A percentile compares a stretch with the other conserved stretches of the same genome.
phyloP scores from a whole-genome alignment of 2,888 invertebrate species.

The Leptinotarsa haldemani region DNA sequence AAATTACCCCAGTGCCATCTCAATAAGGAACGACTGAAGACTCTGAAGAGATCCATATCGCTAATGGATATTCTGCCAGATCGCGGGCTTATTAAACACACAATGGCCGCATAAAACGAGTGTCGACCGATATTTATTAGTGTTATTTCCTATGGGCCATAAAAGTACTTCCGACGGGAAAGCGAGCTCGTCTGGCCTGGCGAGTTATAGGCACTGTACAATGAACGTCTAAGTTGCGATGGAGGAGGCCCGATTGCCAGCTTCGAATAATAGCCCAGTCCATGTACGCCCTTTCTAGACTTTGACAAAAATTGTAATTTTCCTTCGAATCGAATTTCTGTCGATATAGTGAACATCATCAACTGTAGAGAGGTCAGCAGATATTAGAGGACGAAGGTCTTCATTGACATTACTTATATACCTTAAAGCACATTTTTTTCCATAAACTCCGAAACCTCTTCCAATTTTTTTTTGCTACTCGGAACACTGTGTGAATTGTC shows the following conservation, averaged over 20 bases:
- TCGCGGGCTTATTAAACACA: not conserved
- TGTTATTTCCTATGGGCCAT: constrained; percentile 34
- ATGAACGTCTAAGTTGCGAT: constrained; percentile 6
- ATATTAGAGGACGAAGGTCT: no score
- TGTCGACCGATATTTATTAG: constrained; percentile 35
- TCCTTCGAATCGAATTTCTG: not conserved
- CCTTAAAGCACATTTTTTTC: no score
- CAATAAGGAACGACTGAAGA: not conserved
- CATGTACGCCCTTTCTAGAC: not conserved
- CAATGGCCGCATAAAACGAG: constrained; percentile 15
- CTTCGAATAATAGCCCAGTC: constrained; percentile 59
- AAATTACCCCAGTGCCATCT: not conserved
- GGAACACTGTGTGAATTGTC: no score
- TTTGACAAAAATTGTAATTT: no score
- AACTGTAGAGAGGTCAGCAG: not conserved
- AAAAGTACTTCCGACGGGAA: constrained; percentile 35
- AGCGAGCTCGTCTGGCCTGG: constrained; percentile 30
- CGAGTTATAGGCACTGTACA: constrained; percentile 25
- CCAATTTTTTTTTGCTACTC: no score
- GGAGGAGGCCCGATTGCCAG: constrained; percentile 47
- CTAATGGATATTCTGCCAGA: constrained; percentile 4
- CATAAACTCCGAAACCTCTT: no score
- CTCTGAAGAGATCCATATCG: not conserved
- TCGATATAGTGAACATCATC: not conserved
- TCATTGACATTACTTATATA: no score